These are phyloP conservation scores for Drosophila equinoxialis DNA, from an alignment of 1,140 invertebrate species.

Conservation along the genomic window DNA sequence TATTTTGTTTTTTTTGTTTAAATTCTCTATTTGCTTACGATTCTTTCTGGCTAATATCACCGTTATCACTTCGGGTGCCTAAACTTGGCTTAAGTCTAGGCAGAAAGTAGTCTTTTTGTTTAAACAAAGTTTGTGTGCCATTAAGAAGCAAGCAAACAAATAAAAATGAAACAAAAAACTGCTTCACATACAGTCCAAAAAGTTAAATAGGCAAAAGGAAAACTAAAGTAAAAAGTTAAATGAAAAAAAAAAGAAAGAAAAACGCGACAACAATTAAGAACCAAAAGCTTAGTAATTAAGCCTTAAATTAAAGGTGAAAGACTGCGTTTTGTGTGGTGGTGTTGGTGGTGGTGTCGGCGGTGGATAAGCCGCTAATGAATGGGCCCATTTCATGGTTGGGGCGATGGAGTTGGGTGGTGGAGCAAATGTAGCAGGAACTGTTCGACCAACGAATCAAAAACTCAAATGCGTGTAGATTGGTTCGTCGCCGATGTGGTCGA, in stretches of 20 bases:
- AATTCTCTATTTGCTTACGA: constrained; percentile 76
- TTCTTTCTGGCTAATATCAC: constrained; percentile 76
- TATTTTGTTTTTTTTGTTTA: constrained; percentile 34
- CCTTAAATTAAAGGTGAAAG: constrained; percentile 54
- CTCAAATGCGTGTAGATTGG: constrained; percentile 64
- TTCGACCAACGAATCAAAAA: constrained; percentile 18
- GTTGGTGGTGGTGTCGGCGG: constrained; percentile 28
- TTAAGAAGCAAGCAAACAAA: constrained; percentile 43
- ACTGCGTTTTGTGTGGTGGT: constrained; percentile 48
- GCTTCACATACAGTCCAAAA: constrained; percentile 18
- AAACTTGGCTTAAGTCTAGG: constrained; percentile 64
- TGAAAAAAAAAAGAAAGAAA: not conserved
- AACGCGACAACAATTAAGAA: constrained; percentile 68
- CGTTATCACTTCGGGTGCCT: constrained; percentile 70
- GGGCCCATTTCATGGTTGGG: constrained; percentile 27
- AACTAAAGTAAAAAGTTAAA: constrained; percentile 38
- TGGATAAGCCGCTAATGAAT: constrained; percentile 50
- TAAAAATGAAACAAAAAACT: constrained; percentile 39
- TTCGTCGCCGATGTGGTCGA: constrained; percentile 80
- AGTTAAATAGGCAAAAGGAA: constrained; percentile 3
- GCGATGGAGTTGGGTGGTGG: constrained; percentile 13
- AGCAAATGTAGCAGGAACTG: constrained; percentile 61
- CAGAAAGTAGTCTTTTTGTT: constrained; percentile 68
- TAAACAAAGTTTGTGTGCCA: constrained; percentile 51
- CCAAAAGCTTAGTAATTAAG: constrained; percentile 60